Base-by-base conservation (phyloP, 37 sponge, comb jelly and placozoan species). In the Aphrocallistes beatrix region DNA sequence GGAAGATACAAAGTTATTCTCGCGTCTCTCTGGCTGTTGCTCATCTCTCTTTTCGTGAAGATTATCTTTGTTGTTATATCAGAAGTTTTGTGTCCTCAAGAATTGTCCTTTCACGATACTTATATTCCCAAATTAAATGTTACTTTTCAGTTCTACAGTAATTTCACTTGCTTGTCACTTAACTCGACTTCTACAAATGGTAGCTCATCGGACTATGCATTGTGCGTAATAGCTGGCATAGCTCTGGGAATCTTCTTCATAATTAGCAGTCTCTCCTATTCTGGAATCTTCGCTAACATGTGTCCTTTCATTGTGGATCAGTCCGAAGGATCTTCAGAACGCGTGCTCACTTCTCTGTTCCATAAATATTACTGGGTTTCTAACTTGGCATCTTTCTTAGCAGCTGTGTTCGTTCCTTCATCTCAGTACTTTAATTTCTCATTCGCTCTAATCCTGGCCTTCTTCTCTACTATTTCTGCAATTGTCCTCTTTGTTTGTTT, bases 341-440 rank as follows among this genome's bases (percentile, higher is more conserved):
- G 25, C 3, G 75, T 30, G 3, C 75, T 60, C 34, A 60, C 32
- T 6, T 25, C 75, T 32, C 75, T 60, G 6, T 60, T 60, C 75
- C 75, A 60, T 13, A 60, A 60, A 60, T 60, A 60, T 13, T 60
- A 60, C 34, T 60, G 75, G 75, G 75, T 60, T 19, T 60, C 75
- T 6, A 60, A 60, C 34, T 13, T 60, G 34, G 75, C 32, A 3
- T 60, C 75, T 19, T 21, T 60, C 34, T 21, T 60, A 19, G 75
- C 75, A 25, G 75, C 75, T 13, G n/a, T 60, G 10, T 28, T 60
- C 3, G 34, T 60, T 28, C 75, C 75, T 32, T 32, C 34, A 30
- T 13, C n/a, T 6, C 75, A 60, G 34, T 60, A 60, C 34, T 60
- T 60, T 30, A 60, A 30, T 13, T 60, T 60, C 3, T 60, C 75